A percentile compares a stretch with the other conserved stretches of the same genome.
Conservation (phyloP, 2,888 invertebrate genomes). For the Sesia bembeciformis region DNA sequence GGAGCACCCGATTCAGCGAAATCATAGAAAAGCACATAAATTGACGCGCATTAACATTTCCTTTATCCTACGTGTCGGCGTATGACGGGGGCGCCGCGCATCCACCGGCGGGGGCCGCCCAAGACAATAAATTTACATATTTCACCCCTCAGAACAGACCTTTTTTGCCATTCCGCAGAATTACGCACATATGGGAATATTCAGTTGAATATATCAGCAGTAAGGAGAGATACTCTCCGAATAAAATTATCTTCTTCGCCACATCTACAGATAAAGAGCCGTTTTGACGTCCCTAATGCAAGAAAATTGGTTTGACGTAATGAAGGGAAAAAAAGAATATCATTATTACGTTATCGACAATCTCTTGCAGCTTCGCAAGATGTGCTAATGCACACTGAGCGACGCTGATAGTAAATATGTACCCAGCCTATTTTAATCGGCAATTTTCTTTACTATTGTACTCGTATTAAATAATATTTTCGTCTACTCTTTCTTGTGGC, state of each 20-base stretch:
- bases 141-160: slow-evolving; percentile 74
- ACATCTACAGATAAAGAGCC: slow-evolving; percentile 64
- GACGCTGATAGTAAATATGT: no score
- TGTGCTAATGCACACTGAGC: no score
- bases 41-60: slow-evolving; percentile 73
- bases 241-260: slow-evolving; percentile 70
- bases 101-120: slow-evolving; percentile 52
- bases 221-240: slow-evolving; percentile 70
- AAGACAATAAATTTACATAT: slow-evolving; percentile 76
- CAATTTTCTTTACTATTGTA: no score
- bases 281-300: slow-evolving; percentile 29
- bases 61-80: slow-evolving; percentile 73
- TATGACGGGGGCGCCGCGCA: slow-evolving; percentile 65
- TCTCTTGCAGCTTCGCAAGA: no score
- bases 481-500: no score
- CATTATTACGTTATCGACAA: no score
- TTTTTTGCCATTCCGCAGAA: slow-evolving; percentile 74
- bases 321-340: neutral
- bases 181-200: slow-evolving; percentile 76
- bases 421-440: no score
- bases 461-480: no score
- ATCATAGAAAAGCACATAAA: slow-evolving; percentile 75
- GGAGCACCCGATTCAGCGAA: slow-evolving; percentile 66
- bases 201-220: slow-evolving; percentile 73
- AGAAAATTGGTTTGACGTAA: neutral